Evolutionary conservation across 2,888 invertebrate genomes (phyloP), one percentile per base, ranked within the genome.

Genomic region (Xanthorhoe spadicearia): DNA sequence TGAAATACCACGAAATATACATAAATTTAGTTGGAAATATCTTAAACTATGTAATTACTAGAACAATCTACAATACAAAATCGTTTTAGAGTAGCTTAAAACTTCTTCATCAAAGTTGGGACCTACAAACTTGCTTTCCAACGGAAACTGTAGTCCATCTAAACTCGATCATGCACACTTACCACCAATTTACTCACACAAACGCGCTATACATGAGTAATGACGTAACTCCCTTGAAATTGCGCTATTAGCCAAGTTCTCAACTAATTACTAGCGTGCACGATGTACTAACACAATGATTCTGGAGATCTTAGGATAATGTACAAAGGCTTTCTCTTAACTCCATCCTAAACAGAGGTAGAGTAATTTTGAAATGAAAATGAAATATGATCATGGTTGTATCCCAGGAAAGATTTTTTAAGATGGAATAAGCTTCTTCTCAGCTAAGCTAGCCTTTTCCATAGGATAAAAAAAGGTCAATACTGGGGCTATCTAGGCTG

Each of bases 251-350:
- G 70, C 68, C 35, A 81, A 82, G 78, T 83, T 82, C 72, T 61
- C 61, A 80, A 83, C 77, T 83, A 83, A 85, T 84, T 84, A 84
- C 76, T 73, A 72, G 77, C 69, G 67, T 76, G 67, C 70, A 72
- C 64, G 17, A 48, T 48, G 67, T 74, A 69, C 73, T 65, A 32
- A 6, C 32, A 32, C 32, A 32, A 32, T 7, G 32, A 32, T 32
- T 32, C 6, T 7, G 3, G 6, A 32, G 0, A 32, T 32, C 32
- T 32, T 32, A 32, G 32, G 32, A 32, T 7, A 32, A 32, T 7
- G 6, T 32, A 32, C 32, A 32, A 7, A 32, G 32, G 32, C 32
- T 32, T 32, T 4, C 8, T 32, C 7, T 7, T 32, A 7, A 32
- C 32, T 1, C 7, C 3, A 32, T 32, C 32, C 1, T 7, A 32